These are phyloP conservation scores for Pristiophorus japonicus DNA, from an alignment of 2,113 vertebrate genomes.

Conservation along the genomic window DNA sequence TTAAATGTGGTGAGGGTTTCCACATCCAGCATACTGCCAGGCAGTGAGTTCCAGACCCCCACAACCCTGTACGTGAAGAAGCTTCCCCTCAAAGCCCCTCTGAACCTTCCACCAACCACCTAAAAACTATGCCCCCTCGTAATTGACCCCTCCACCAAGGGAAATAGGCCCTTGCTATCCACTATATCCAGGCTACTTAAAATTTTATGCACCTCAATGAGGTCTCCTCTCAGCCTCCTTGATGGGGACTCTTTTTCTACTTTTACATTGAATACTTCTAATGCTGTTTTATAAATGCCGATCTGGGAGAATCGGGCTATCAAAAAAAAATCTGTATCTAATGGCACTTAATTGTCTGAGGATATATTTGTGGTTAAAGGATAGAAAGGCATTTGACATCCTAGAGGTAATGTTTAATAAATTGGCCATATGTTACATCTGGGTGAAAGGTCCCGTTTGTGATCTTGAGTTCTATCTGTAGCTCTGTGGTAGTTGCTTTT, in stretches of 20 bases:
- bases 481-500: not conserved
- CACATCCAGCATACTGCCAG: too few relatives aligned
- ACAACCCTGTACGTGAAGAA: too few relatives aligned
- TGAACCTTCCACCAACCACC: too few relatives aligned
- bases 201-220: too few relatives aligned
- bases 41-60: too few relatives aligned
- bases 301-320: not conserved
- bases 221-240: too few relatives aligned
- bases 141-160: too few relatives aligned
- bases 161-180: too few relatives aligned
- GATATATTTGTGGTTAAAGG: not conserved
- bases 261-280: not conserved
- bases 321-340: not conserved
- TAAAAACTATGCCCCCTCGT: too few relatives aligned
- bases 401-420: not conserved
- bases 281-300: not conserved
- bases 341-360: not conserved
- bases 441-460: not conserved
- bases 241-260: not conserved
- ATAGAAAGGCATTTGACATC: not conserved
- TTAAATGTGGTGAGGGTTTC: too few relatives aligned
- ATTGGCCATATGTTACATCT: not conserved
- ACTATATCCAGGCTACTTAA: too few relatives aligned
- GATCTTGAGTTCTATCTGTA: not conserved
- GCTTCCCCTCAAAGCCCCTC: too few relatives aligned